These are phyloP conservation scores for Cecidostiba fungosa DNA, from an alignment of 2,888 invertebrate genomes.

Conservation along the genomic window DNA sequence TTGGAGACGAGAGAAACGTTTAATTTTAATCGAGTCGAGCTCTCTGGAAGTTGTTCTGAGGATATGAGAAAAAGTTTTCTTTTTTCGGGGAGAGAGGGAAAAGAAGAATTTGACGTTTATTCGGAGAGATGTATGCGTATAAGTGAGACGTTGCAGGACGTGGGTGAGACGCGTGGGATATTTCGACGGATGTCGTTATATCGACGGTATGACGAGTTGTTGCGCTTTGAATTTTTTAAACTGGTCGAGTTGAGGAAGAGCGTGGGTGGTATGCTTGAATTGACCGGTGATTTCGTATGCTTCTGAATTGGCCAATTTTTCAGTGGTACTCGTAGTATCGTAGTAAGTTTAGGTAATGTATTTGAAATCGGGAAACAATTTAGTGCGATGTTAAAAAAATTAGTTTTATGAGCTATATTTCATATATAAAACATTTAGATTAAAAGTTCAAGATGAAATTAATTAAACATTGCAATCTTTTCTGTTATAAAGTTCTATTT, in stretches of 20 bases:
- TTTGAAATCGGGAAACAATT: no score
- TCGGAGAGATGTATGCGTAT: not conserved
- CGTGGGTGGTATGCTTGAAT: not conserved
- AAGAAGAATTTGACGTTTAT: not conserved
- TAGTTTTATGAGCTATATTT: no score
- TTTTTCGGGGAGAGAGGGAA: no score
- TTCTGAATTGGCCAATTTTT: not conserved
- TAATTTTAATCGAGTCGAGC: constrained; percentile 24
- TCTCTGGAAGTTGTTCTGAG: not conserved
- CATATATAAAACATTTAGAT: no score
- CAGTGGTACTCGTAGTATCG: no score
- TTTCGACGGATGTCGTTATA: not conserved
- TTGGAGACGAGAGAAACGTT: not conserved
- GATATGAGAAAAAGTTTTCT: not conserved
- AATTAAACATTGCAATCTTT: no score
- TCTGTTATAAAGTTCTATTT: no score
- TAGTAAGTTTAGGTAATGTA: no score
- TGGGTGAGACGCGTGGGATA: no score
- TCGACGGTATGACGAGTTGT: constrained; percentile 1
- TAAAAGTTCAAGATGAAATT: no score
- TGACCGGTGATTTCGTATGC: not conserved
- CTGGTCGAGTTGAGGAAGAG: not conserved
- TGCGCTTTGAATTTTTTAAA: not conserved
- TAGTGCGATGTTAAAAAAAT: no score
- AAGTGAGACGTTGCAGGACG: no score